Percentiles rank a stretch among this genome's conserved stretches.
phyloP scores from a whole-genome alignment of 2,888 invertebrate genomes.

The Synanthedon myopaeformis region DNA sequence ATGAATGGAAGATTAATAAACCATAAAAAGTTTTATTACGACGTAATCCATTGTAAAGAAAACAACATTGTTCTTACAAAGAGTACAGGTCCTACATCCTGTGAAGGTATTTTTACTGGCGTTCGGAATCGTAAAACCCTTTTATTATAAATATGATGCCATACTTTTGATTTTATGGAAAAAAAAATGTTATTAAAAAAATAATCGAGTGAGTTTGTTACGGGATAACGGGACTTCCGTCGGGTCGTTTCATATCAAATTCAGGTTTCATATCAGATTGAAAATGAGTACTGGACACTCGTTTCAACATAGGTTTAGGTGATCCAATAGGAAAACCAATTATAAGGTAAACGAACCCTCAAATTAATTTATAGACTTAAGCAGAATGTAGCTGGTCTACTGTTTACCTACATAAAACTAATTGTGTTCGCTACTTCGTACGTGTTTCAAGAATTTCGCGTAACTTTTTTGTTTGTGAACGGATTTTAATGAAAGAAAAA shows the following conservation, averaged over 20 bases:
- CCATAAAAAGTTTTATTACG: conserved; percentile 16
- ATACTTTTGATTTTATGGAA: conserved; percentile 46
- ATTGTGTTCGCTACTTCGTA: too few relatives aligned
- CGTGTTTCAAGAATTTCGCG: too few relatives aligned
- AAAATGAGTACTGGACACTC: too few relatives aligned
- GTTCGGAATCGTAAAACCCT: conserved; percentile 56
- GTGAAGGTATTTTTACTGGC: conserved; percentile 34
- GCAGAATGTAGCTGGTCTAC: too few relatives aligned
- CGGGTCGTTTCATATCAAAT: not conserved
- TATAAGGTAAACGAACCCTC: too few relatives aligned
- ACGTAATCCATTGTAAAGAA: conserved; percentile 22
- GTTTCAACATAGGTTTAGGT: too few relatives aligned
- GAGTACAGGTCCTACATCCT: conserved; percentile 45
- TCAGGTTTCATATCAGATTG: not conserved
- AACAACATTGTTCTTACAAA: conserved; percentile 37
- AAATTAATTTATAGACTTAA: too few relatives aligned
- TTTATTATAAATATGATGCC: conserved; percentile 59
- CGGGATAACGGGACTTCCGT: not conserved
- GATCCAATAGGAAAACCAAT: too few relatives aligned
- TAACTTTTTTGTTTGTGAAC: too few relatives aligned
- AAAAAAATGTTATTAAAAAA: not conserved
- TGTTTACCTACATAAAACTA: too few relatives aligned
- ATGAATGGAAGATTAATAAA: conserved; percentile 17
- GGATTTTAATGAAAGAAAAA: too few relatives aligned
- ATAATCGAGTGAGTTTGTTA: not conserved